Percentiles rank a stretch among this genome's conserved stretches.
Conservation (phyloP, 2,797 vertebrate genomes). For the Enteromius afrohamiltoni region DNA sequence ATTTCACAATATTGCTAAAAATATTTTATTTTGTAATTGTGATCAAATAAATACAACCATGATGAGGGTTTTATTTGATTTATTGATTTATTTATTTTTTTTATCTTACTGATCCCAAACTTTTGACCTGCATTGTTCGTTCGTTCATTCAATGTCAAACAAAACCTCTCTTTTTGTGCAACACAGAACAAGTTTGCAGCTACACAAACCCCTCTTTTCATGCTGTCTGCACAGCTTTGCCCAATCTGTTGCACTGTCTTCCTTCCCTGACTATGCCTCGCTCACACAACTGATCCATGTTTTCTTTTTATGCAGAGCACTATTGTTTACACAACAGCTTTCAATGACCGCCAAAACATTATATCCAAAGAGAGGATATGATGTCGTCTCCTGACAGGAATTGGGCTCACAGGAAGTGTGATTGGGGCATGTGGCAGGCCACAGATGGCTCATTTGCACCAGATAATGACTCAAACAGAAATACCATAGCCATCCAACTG, state of each 20-base stretch:
- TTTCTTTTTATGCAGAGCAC: background rate
- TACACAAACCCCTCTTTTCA: background rate
- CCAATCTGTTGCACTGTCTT: background rate
- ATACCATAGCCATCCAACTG: slow-evolving; percentile 10
- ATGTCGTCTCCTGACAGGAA: slow-evolving; percentile 47
- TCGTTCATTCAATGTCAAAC: no score
- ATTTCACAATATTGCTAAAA: no score
- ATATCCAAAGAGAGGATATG: slow-evolving; percentile 51
- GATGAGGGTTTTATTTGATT: no score
- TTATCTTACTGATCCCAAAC: no score
- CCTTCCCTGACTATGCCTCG: background rate
- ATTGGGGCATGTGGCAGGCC: slow-evolving; percentile 19
- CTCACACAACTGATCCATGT: background rate
- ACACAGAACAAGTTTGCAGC: background rate
- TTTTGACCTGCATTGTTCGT: no score
- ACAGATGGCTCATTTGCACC: slow-evolving; percentile 40
- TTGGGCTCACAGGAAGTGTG: slow-evolving; percentile 40
- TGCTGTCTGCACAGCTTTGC: background rate
- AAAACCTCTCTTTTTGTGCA: background rate
- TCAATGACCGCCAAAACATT: background rate
- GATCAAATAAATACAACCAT: no score
- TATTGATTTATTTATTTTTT: no score
- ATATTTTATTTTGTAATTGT: no score
- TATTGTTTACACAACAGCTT: slow-evolving; percentile 8
- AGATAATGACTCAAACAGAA: slow-evolving; percentile 33